A percentile compares a stretch with the other conserved stretches of the same genome.
These are phyloP conservation scores for Flexamia atlantica DNA, from an alignment of 2,888 invertebrate genomes.

Conservation along the genomic window DNA sequence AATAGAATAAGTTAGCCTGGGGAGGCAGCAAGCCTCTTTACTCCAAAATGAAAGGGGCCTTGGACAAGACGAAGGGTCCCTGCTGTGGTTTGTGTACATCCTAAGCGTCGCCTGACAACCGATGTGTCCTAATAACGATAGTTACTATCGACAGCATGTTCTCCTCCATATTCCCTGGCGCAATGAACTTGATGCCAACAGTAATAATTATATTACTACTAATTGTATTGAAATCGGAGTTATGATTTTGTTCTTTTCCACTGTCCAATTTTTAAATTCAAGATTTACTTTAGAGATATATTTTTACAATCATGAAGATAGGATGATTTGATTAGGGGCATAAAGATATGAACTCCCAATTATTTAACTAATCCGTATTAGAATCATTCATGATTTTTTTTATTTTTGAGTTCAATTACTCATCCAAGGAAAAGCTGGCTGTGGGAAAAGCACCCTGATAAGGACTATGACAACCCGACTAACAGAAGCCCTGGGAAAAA, in stretches of 20 bases:
- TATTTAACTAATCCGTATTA: too few relatives aligned
- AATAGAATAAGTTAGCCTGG: background rate
- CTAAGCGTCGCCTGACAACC: background rate
- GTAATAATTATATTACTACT: background rate
- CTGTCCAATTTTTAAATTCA: too few relatives aligned
- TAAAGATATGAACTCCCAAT: too few relatives aligned
- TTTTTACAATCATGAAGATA: too few relatives aligned
- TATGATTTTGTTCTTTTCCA: too few relatives aligned
- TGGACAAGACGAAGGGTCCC: background rate
- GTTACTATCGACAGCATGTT: slow-evolving; percentile 38
- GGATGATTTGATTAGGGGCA: too few relatives aligned
- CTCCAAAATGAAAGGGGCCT: background rate
- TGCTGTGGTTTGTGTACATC: slow-evolving; percentile 40
- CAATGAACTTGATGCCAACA: background rate
- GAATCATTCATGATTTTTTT: too few relatives aligned
- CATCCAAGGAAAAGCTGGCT: slow-evolving; percentile 51
- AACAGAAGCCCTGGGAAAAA: background rate
- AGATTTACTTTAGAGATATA: too few relatives aligned
- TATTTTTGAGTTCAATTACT: background rate
- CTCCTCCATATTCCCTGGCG: slow-evolving; percentile 43
- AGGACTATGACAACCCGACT: slow-evolving; percentile 5
- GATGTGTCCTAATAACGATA: slow-evolving; percentile 17
- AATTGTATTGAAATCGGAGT: background rate
- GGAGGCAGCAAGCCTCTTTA: background rate
- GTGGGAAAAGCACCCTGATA: slow-evolving; percentile 58